phyloP scores from a whole-genome alignment of 2,797 vertebrate species.

The Telmatherina bonti region DNA sequence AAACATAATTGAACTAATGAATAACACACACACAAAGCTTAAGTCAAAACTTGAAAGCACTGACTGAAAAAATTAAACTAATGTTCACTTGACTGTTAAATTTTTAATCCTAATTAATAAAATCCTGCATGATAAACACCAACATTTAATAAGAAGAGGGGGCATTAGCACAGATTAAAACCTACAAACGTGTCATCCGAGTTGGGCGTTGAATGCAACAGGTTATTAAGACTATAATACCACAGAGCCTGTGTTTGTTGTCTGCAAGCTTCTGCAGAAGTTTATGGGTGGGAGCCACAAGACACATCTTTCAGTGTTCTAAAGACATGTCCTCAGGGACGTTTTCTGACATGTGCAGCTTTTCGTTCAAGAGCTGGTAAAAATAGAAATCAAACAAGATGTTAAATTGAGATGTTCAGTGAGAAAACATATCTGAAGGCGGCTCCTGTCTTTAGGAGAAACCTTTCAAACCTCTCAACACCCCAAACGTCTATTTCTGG shows the following conservation, averaged over 20 bases:
- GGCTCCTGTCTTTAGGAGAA: slow-evolving; percentile 49
- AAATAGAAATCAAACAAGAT: slow-evolving; percentile 57
- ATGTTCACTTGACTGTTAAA: background rate
- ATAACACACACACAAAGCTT: background rate
- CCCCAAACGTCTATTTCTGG: slow-evolving; percentile 13
- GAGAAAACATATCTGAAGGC: slow-evolving; percentile 44
- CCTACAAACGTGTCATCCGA: background rate
- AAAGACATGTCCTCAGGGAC: slow-evolving; percentile 10
- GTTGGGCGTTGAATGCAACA: background rate
- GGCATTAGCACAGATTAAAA: background rate
- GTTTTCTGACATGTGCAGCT: slow-evolving; percentile 33
- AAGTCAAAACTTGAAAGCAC: background rate
- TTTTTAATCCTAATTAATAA: background rate
- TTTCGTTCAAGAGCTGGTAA: slow-evolving; percentile 33
- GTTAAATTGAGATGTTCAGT: slow-evolving; percentile 34
- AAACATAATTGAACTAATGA: background rate
- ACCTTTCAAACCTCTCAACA: slow-evolving; percentile 32
- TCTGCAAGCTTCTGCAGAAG: background rate
- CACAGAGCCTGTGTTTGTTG: background rate
- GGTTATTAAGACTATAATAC: background rate
- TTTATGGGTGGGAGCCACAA: slow-evolving; percentile 1
- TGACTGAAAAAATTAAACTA: background rate
- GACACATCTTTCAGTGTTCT: slow-evolving; percentile 22
- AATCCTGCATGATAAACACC: background rate
- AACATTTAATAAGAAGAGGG: background rate